Evolutionary conservation across 2,113 vertebrate species (phyloP).

Genomic region (Felis catus): F.catus_Fca126_mat1.0 CM031412.1:30487001-30487500

Average conservation of each 20-base stretch:
- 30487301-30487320: neutral
- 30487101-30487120: neutral
- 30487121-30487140: neutral
- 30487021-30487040: neutral
- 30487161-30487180: neutral
- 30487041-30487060: neutral
- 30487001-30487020: neutral
- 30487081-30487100: neutral
- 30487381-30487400: neutral
- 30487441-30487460: neutral
- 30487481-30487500: neutral
- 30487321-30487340: neutral
- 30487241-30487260: neutral
- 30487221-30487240: neutral
- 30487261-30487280: neutral
- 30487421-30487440: neutral
- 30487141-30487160: neutral
- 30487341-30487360: neutral
- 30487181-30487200: neutral
- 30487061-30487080: neutral
- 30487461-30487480: neutral
- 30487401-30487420: neutral
- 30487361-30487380: neutral
- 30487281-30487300: neutral
- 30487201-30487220: neutral